Base-by-base conservation (phyloP, 92 coral and sea anemone species). In the Umimayanthus kanabou region DNA sequence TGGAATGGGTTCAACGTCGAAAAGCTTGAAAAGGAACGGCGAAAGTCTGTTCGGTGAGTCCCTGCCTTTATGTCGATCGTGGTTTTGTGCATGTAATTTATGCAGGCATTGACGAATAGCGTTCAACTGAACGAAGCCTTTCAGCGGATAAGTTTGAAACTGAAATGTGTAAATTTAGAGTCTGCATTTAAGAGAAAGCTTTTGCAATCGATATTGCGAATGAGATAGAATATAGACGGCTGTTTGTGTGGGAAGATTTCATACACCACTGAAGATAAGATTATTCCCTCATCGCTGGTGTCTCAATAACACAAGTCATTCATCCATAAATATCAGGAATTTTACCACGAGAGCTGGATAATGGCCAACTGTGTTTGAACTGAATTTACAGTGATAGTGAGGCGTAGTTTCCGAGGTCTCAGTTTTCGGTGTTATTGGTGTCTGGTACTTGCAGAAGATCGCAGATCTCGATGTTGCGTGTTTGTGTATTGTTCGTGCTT, bases 1-100 rank as follows among this genome's bases (percentile, higher is more conserved):
- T 92, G 91, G 91, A 81, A 95, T 95, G 98, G 96, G 96, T 78
- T 91, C 94, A 71, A 95, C 88, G 72, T 91, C 94, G 69, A 95
- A 95, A 92, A 93, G 88, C 55, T 93, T 87, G 82, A 95, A 91
- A 90, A 91, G 88, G 88, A 91, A 86, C 91, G 90, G 88, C 89
- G 96, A 93, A 88, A 82, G 33, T 87, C 75, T 95, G 89, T 88
- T 88, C 67, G 96, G 98, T 94, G 88, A 94, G 98, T 89, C 95
- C 93, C 89, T 90, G 92, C 95, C 89, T 88, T 84, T 77, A 88
- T 87, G 88, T 87, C 86, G 81, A 74, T 80, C 87, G 92, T 82
- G 90, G 86, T 81, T 92, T 91, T 90, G 90, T 88, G 88, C 86
- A 77, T 93, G 94, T 95, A 95, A 95, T 95, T 90, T 95, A 95